Evolutionary conservation across 1,140 invertebrate species (phyloP), one percentile per base, ranked within the genome.

Genomic region (Whitmania pigra): DNA sequence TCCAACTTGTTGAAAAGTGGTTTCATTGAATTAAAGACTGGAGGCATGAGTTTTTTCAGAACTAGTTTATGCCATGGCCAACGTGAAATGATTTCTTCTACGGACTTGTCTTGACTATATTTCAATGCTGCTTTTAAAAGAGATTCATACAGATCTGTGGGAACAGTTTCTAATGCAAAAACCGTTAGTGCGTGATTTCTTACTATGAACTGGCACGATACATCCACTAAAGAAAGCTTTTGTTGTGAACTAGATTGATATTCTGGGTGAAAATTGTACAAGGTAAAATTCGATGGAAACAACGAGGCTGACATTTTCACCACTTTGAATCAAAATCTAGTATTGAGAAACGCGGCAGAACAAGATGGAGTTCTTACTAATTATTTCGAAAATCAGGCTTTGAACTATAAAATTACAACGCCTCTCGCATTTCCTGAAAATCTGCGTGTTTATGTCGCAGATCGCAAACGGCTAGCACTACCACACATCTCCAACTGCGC

Each of bases 81-180:
- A 18, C 73, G 72, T 25, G 75, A 74, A 49, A 80, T 68, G 0
- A 80, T 66, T 20, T 75, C 76, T 31, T 78, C 75, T 20, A 79
- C 74, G 15, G 77, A 72, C 53, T 77, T 68, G 54, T 80, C 79
- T 53, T 74, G 76, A 67, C 78, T 76, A 15, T 71, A 68, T 18
- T 69, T 69, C 68, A 79, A 73, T 17, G 78, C 77, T n/a, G 76
- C 78, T 63, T 77, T 76, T 76, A 80, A 78, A 66, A 80, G 54
- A 40, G 74, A 75, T 29, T 77, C 73, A 71, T 73, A 77, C 17
- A 80, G 73, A 25, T 77, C 76, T 49, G 72, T 71, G 13, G 79
- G 79, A 36, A 80, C 71, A 29, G 70, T 53, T 18, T 73, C 69
- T 6, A 79, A 49, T 9, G 75, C 71, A 13, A 31, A 25, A 22